A percentile compares a stretch with the other conserved stretches of the same genome.
Evolutionary conservation across 2,888 invertebrate genomes (phyloP).

Genomic region (Campaea margaritaria): DNA sequence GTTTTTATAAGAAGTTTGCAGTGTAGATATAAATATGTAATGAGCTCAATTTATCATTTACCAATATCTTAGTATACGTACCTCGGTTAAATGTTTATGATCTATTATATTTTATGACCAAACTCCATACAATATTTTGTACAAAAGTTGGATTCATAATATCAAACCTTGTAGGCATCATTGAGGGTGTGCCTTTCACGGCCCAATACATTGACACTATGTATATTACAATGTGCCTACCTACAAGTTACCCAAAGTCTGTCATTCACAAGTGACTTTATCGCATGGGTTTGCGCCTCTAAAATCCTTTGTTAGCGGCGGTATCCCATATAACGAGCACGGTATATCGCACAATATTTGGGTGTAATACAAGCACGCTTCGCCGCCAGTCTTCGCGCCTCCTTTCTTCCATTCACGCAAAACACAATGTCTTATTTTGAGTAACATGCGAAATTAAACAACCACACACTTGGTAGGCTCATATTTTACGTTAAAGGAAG

Average conservation of each 20-base stretch:
- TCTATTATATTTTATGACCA: too few relatives aligned
- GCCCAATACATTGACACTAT: too few relatives aligned
- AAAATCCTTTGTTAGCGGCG: conserved; percentile 27
- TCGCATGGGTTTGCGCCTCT: conserved; percentile 18
- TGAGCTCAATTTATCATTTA: too few relatives aligned
- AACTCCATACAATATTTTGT: too few relatives aligned
- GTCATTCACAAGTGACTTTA: conserved; percentile 23
- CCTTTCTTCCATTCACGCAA: conserved; percentile 51
- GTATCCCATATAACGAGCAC: conserved; percentile 28
- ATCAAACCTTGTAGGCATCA: too few relatives aligned
- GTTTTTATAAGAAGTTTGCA: too few relatives aligned
- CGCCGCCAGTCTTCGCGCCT: conserved; percentile 31
- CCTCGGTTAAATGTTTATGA: too few relatives aligned
- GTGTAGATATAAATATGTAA: too few relatives aligned
- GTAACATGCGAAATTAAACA: conserved; percentile 50
- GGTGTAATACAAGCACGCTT: conserved; percentile 42
- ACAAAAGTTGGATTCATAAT: too few relatives aligned
- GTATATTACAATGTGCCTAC: not conserved
- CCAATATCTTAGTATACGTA: too few relatives aligned
- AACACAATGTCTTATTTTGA: conserved; percentile 60
- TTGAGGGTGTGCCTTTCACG: not conserved
- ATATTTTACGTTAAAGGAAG: conserved; percentile 28
- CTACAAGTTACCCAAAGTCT: conserved; percentile 13
- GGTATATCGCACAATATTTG: conserved; percentile 46
- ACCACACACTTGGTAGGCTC: conserved; percentile 21